Percentiles rank a stretch among this genome's conserved stretches.
phyloP scores from a whole-genome alignment of 2,888 invertebrate species.

The Trileptium ribeirensis region DNA sequence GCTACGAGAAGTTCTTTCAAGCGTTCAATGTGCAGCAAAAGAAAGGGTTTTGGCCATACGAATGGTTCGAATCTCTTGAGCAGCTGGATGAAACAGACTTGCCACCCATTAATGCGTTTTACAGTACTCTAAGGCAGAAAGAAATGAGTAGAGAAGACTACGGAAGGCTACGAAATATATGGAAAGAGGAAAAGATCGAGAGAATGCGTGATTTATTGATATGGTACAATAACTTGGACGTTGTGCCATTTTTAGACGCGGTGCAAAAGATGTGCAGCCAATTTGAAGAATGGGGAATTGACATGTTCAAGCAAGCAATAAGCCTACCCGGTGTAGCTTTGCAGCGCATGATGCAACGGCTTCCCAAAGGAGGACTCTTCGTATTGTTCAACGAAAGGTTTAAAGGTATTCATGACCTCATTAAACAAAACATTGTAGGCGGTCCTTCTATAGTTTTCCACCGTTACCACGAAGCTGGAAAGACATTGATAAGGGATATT shows the following conservation, averaged over 20 bases:
- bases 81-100: background rate
- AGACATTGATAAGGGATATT: too few relatives aligned
- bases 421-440: too few relatives aligned
- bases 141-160: background rate
- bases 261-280: conserved; percentile 28
- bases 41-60: conserved; percentile 12
- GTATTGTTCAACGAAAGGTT: too few relatives aligned
- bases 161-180: background rate
- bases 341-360: too few relatives aligned
- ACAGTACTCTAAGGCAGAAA: conserved; percentile 2
- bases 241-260: conserved; percentile 29
- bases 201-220: conserved; percentile 20
- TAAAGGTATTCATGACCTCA: too few relatives aligned
- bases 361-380: too few relatives aligned
- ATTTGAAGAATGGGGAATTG: background rate
- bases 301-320: too few relatives aligned
- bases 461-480: too few relatives aligned
- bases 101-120: conserved; percentile 12
- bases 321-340: too few relatives aligned
- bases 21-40: background rate
- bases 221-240: conserved; percentile 28
- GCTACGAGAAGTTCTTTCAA: background rate
- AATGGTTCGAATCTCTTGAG: conserved; percentile 9
- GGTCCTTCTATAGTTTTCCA: too few relatives aligned
- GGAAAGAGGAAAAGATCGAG: background rate